These are phyloP conservation scores for Aramus guarauna DNA, from an alignment of 2,113 vertebrate genomes.

Conservation along the genomic window DNA sequence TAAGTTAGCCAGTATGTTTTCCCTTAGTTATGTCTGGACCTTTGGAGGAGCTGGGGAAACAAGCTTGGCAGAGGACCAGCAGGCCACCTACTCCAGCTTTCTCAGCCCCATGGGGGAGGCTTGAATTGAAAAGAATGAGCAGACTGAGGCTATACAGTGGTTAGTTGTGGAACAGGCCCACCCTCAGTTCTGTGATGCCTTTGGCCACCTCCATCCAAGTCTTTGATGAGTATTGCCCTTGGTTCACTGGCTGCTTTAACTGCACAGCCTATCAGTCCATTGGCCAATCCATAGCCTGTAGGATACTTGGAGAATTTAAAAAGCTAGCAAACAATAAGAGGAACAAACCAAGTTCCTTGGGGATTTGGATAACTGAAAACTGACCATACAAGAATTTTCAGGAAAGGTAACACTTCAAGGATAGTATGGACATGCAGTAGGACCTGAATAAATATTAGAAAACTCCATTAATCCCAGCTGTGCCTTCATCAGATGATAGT, in stretches of 20 bases:
- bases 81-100: conserved; percentile 56
- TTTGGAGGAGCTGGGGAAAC: conserved; percentile 25
- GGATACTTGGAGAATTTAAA: neutral
- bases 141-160: conserved; percentile 27
- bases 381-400: neutral
- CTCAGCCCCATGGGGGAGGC: neutral
- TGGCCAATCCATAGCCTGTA: neutral
- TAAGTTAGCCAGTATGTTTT: conserved; percentile 8
- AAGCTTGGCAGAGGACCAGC: conserved; percentile 33
- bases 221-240: conserved; percentile 33
- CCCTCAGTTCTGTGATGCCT: conserved; percentile 48
- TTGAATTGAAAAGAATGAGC: conserved; percentile 44
- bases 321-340: neutral
- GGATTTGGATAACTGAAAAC: neutral
- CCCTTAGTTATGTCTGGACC: neutral
- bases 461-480: neutral
- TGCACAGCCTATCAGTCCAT: neutral
- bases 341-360: neutral
- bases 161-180: conserved; percentile 50
- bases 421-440: neutral
- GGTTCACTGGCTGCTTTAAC: neutral
- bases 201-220: conserved; percentile 24
- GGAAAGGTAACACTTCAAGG: neutral
- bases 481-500: neutral
- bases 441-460: neutral